Percentiles rank a stretch among this genome's conserved stretches.
Conservation (phyloP, 2,888 invertebrate species). For the Cephalotes varians region DNA sequence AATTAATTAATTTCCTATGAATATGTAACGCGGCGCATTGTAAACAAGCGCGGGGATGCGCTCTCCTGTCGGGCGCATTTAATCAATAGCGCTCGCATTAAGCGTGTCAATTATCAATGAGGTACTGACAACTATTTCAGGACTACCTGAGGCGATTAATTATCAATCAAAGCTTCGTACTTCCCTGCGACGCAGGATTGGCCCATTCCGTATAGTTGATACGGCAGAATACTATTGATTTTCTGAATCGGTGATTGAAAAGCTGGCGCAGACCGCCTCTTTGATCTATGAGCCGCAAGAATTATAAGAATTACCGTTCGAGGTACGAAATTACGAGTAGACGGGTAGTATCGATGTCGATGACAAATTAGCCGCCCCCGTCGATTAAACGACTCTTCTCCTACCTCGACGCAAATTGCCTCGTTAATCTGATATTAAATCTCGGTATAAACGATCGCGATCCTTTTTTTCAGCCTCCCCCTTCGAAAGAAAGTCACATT, state of each 20-base stretch:
- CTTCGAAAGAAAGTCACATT: conserved; percentile 59
- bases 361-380: conserved; percentile 77
- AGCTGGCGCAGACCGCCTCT: conserved; percentile 29
- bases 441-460: conserved; percentile 73
- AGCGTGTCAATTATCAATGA: conserved; percentile 61
- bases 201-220: background rate
- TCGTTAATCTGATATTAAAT: conserved; percentile 78
- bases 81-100: conserved; percentile 65
- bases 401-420: conserved; percentile 74
- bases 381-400: conserved; percentile 73
- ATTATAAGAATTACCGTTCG: conserved; percentile 60
- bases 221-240: conserved; percentile 59
- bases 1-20: conserved; percentile 70
- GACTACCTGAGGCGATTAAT: conserved; percentile 48
- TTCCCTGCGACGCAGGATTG: conserved; percentile 28
- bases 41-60: conserved; percentile 49
- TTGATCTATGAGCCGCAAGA: conserved; percentile 63
- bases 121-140: conserved; percentile 48
- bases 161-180: conserved; percentile 38
- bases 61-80: conserved; percentile 48
- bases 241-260: conserved; percentile 56
- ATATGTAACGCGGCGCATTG: conserved; percentile 59
- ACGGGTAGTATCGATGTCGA: conserved; percentile 76
- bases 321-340: conserved; percentile 73
- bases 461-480: conserved; percentile 43